Percentiles rank a stretch among this genome's conserved stretches.
Evolutionary conservation across 2,888 invertebrate genomes (phyloP).

Genomic region (Cacoxenus indagator): DNA sequence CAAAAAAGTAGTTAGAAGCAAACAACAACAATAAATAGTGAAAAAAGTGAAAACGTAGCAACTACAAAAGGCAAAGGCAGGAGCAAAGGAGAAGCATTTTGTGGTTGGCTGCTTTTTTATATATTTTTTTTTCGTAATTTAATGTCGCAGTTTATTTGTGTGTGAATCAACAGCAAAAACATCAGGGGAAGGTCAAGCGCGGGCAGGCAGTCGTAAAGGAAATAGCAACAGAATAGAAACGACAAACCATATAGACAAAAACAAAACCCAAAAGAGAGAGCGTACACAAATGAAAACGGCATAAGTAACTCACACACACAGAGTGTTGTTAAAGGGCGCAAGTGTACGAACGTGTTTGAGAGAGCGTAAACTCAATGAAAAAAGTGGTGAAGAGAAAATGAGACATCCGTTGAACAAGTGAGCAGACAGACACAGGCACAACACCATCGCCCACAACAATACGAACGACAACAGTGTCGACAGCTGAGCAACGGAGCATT

Average conservation of each 20-base stretch:
- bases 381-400: neutral
- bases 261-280: slow-evolving; percentile 23
- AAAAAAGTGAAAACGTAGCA: slow-evolving; percentile 26
- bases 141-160: slow-evolving; percentile 61
- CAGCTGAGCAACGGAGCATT: slow-evolving; percentile 65
- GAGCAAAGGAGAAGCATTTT: neutral
- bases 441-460: slow-evolving; percentile 16
- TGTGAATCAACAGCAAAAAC: slow-evolving; percentile 32
- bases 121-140: slow-evolving; percentile 41
- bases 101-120: neutral
- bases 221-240: slow-evolving; percentile 42
- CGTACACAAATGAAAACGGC: too few relatives aligned
- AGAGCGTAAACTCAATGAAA: slow-evolving; percentile 20
- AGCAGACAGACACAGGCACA: slow-evolving; percentile 21
- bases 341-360: slow-evolving; percentile 43
- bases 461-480: slow-evolving; percentile 21
- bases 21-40: slow-evolving; percentile 25
- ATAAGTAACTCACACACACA: neutral
- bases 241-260: slow-evolving; percentile 41
- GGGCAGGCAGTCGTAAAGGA: slow-evolving; percentile 31
- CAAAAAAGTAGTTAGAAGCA: slow-evolving; percentile 33
- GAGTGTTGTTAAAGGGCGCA: slow-evolving; percentile 18
- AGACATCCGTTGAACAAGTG: neutral
- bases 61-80: neutral
- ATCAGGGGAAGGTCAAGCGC: slow-evolving; percentile 47